Percentiles rank a stretch among this genome's conserved stretches.
Conservation (phyloP, 2,797 vertebrate genomes). For the Sebastolobus alascanus region DNA sequence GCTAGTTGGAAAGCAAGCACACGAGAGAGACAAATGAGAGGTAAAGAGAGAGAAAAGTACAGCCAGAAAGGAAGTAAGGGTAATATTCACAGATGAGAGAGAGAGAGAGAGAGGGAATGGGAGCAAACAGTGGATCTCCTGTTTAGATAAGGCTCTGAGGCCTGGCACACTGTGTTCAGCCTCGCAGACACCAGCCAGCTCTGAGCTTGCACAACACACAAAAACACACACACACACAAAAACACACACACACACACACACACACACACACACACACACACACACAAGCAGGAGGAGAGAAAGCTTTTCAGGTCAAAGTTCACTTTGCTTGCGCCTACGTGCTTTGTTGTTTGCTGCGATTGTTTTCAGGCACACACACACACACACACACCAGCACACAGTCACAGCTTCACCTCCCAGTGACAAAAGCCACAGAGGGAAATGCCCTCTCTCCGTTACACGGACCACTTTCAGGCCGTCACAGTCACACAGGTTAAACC, state of each 20-base stretch:
- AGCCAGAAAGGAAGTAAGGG: slow-evolving; percentile 12
- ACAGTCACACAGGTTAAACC: slow-evolving; percentile 33
- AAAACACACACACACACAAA: slow-evolving; percentile 55
- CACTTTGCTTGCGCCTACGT: slow-evolving; percentile 41
- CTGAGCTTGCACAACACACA: slow-evolving; percentile 69
- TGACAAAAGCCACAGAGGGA: slow-evolving; percentile 25
- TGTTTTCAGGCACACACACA: slow-evolving; percentile 45
- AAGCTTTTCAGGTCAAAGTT: slow-evolving; percentile 77
- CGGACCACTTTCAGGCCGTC: background rate
- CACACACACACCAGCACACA: background rate
- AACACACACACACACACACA: slow-evolving; percentile 55
- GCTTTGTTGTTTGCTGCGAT: slow-evolving; percentile 62
- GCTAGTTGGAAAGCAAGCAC: background rate
- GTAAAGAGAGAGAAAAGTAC: background rate
- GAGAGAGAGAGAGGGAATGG: slow-evolving; percentile 17
- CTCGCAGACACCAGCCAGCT: slow-evolving; percentile 52
- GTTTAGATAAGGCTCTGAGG: slow-evolving; percentile 66
- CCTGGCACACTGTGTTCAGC: slow-evolving; percentile 67
- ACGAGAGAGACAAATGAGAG: slow-evolving; percentile 1
- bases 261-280: slow-evolving; percentile 44
- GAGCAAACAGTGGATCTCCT: slow-evolving; percentile 65
- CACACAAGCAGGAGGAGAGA: slow-evolving; percentile 54
- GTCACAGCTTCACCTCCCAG: slow-evolving; percentile 12
- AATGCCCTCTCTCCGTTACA: slow-evolving; percentile 12
- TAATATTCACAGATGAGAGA: slow-evolving; percentile 37